phyloP scores from a whole-genome alignment of 2,113 vertebrate genomes.

The Hemichromis elongatus region DNA sequence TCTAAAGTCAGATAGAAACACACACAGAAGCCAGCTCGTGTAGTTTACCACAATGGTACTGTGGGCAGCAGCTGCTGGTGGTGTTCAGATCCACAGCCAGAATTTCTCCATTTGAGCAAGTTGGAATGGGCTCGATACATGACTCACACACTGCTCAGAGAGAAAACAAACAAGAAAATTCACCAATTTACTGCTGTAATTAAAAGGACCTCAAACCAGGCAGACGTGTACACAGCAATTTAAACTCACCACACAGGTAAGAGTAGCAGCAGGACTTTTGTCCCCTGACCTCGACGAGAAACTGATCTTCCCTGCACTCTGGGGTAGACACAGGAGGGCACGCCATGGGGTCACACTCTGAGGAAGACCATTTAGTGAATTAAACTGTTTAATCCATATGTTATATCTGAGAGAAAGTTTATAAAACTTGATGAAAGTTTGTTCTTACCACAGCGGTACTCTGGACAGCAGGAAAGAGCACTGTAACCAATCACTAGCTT shows the following conservation, averaged over 20 bases:
- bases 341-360: slow-evolving; percentile 87
- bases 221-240: neutral
- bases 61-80: slow-evolving; percentile 86
- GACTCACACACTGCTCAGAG: slow-evolving; percentile 77
- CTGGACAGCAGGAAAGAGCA: slow-evolving; percentile 87
- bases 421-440: neutral
- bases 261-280: slow-evolving; percentile 88
- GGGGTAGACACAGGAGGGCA: slow-evolving; percentile 77
- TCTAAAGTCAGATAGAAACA: neutral
- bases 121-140: slow-evolving; percentile 84
- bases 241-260: slow-evolving; percentile 84
- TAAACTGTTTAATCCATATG: neutral
- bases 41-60: slow-evolving; percentile 85
- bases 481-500: slow-evolving; percentile 82
- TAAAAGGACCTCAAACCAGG: neutral
- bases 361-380: slow-evolving; percentile 13
- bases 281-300: slow-evolving; percentile 84
- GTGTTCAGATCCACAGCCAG: slow-evolving; percentile 87
- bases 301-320: slow-evolving; percentile 89
- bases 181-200: slow-evolving; percentile 4
- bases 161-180: slow-evolving; percentile 33
- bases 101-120: slow-evolving; percentile 85
- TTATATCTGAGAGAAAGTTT: neutral
- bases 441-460: slow-evolving; percentile 87
- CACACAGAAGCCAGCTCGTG: neutral